Conservation (phyloP, 2,797 vertebrate genomes). For the Saxicola maurus region DNA sequence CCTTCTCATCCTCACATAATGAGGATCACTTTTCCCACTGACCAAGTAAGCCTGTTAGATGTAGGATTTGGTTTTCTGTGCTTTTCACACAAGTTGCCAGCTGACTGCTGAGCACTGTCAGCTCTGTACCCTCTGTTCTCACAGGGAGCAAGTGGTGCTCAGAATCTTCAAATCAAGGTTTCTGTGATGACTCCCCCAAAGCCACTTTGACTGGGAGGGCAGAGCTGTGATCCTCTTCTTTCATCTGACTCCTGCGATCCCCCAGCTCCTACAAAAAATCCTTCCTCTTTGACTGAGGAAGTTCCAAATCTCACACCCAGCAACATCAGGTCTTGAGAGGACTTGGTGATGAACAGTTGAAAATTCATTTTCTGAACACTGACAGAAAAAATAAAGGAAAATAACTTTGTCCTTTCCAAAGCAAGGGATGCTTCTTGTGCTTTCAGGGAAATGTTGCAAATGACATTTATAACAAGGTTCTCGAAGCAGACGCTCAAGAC, state of each 20-base stretch:
- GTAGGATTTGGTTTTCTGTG: neutral
- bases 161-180: neutral
- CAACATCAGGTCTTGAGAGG: neutral
- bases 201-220: neutral
- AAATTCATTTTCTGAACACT: neutral
- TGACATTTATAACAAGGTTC: neutral
- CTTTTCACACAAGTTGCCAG: neutral
- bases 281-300: neutral
- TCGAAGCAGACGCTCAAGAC: neutral
- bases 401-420: neutral
- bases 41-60: neutral
- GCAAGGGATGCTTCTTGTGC: neutral
- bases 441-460: conserved; percentile 7
- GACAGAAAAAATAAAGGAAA: neutral
- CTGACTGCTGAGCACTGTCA: neutral
- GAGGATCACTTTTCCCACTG: neutral
- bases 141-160: neutral
- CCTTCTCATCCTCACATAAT: neutral
- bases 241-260: neutral
- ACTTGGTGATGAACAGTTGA: neutral
- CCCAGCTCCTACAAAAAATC: neutral
- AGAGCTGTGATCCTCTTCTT: neutral
- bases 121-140: neutral
- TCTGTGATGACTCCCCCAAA: neutral
- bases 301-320: neutral